Percentiles rank a stretch among this genome's conserved stretches.
Conservation (phyloP, 2,113 vertebrate genomes). For the Apaloderma vittatum region DNA sequence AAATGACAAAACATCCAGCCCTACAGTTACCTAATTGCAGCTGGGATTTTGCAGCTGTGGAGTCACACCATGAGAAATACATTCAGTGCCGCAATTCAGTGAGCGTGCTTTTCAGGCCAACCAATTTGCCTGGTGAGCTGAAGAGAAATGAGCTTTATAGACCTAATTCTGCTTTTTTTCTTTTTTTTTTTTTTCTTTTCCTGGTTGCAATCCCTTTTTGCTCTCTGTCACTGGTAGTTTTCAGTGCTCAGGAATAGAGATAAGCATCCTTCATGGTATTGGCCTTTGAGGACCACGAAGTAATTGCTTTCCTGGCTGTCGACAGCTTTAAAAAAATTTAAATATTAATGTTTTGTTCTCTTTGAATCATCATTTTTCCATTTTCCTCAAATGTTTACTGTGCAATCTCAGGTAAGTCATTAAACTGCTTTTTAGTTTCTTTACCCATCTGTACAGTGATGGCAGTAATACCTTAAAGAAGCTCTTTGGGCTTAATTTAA, state of each 20-base stretch:
- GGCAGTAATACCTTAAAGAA: slow-evolving; percentile 12
- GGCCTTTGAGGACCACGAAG: slow-evolving; percentile 8
- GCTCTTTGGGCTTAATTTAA: slow-evolving; percentile 26
- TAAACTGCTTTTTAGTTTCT: slow-evolving; percentile 20
- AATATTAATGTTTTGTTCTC: background rate
- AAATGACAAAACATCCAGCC: slow-evolving; percentile 52
- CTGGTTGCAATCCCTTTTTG: slow-evolving; percentile 14
- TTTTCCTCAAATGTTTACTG: slow-evolving; percentile 8
- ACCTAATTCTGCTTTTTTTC: background rate
- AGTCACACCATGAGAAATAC: slow-evolving; percentile 58
- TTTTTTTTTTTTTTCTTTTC: background rate
- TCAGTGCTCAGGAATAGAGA: background rate
- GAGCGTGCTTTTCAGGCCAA: slow-evolving; percentile 27
- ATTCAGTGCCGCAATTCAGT: slow-evolving; percentile 49
- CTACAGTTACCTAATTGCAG: slow-evolving; percentile 64
- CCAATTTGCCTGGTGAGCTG: slow-evolving; percentile 52
- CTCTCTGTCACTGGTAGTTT: background rate
- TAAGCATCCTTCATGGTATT: slow-evolving; percentile 20
- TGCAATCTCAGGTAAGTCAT: background rate
- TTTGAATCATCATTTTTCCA: slow-evolving; percentile 10
- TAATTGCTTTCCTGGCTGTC: slow-evolving; percentile 43
- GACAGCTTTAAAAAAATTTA: background rate
- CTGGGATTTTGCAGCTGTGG: slow-evolving; percentile 74
- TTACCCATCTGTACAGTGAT: background rate
- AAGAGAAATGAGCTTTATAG: slow-evolving; percentile 27